Evolutionary conservation across 2,797 vertebrate genomes (phyloP), one percentile per base, ranked within the genome.

Genomic region (Amniataba percoides): DNA sequence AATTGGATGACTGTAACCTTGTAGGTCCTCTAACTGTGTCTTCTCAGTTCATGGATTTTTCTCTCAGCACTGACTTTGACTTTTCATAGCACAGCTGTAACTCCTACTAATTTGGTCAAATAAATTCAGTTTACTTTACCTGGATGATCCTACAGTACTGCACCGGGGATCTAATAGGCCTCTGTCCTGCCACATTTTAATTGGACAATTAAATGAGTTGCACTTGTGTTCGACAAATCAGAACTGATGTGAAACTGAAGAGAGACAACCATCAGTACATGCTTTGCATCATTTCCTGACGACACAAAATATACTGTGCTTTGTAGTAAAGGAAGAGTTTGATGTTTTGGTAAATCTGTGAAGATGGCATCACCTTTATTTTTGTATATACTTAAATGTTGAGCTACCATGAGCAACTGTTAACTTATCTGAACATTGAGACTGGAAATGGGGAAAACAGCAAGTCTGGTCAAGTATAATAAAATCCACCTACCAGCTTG

Each of bases 21-120:
- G n/a, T 34, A 53, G 36, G 42, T 51, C 36, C n/a, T 14, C 3
- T 43, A 52, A 25, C 53, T 34, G 13, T 13, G 51, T 25, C 11
- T 76, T 23, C 15, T 48, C 7, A 21, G 21, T 66, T 11, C 21
- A 23, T 40, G 27, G 12, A 34, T 4, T 0, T 14, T 23, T 39
- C 23, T 34, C 55, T 21, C 23, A 19, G n/a, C 27, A n/a, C 14
- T 27, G 7, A 74, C 18, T 40, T 40, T 11, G 7, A 80, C 21
- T 40, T 40, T 11, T 74, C 16, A 27, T 39, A n/a, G 60, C 60
- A 48, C 23, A 66, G 34, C 21, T 52, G 43, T 49, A 55, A 57
- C 23, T 49, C 21, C 60, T 31, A 27, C 25, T 16, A 15, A 27
- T 40, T 21, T 27, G 39, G 13, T 57, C 2, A 18, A n/a, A 34